These are phyloP conservation scores for Coturnix japonica DNA, from an alignment of 2,113 vertebrate genomes.

Conservation along the genomic window DNA sequence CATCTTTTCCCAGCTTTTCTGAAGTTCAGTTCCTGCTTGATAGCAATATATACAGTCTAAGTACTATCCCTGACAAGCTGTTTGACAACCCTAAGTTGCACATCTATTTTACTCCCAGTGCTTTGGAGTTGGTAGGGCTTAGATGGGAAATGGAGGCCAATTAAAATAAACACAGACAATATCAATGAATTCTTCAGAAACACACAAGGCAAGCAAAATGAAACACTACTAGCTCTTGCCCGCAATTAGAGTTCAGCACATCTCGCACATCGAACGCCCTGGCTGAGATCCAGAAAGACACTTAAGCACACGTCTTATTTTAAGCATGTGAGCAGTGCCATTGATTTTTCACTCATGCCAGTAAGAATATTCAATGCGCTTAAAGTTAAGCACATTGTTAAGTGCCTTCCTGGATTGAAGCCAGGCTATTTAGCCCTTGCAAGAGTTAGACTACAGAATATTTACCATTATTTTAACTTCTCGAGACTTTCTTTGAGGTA, in stretches of 20 bases:
- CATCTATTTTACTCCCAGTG: slow-evolving; percentile 59
- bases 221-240: slow-evolving; percentile 57
- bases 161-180: slow-evolving; percentile 68
- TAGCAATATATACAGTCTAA: slow-evolving; percentile 62
- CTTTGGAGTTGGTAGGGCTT: slow-evolving; percentile 47
- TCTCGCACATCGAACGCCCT: background rate
- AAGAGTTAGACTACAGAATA: slow-evolving; percentile 28
- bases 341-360: slow-evolving; percentile 62
- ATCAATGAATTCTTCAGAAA: slow-evolving; percentile 69
- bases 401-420: slow-evolving; percentile 61
- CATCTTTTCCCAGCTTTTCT: slow-evolving; percentile 72
- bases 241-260: slow-evolving; percentile 42
- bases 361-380: slow-evolving; percentile 68
- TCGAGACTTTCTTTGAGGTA: slow-evolving; percentile 41
- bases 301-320: slow-evolving; percentile 66
- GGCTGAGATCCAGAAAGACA: slow-evolving; percentile 61
- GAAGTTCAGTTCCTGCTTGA: slow-evolving; percentile 64
- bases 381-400: slow-evolving; percentile 71
- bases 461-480: slow-evolving; percentile 58
- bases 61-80: slow-evolving; percentile 67
- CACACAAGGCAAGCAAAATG: slow-evolving; percentile 58
- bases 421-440: slow-evolving; percentile 52
- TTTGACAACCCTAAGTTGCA: slow-evolving; percentile 65
- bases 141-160: slow-evolving; percentile 70
- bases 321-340: slow-evolving; percentile 65